Evolutionary conservation across 2,888 invertebrate species (phyloP), one percentile per base, ranked within the genome.

Genomic region (Trypoxylon attenuatum): DNA sequence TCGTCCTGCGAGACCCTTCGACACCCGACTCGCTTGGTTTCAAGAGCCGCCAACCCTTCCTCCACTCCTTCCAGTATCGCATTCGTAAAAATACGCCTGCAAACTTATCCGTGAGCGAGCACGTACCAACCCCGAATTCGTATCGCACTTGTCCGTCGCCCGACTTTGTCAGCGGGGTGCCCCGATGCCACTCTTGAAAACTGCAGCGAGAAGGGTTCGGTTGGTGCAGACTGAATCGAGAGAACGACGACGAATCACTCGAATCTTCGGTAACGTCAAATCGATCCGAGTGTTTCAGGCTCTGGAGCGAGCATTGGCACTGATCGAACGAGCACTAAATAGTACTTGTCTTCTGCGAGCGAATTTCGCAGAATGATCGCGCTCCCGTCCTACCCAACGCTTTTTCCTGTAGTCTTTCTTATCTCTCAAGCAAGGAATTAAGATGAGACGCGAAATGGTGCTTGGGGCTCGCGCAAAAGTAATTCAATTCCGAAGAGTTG

Each of bases 81-180:
- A 53, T 49, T 57, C 62, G 68, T 62, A 68, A 78, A 77, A 78
- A 78, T 73, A 63, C 71, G 69, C 69, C 50, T 65, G 71, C 60
- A 62, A 73, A 78, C 65, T 75, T 71, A 60, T 47, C 64, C 54
- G n/a, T n/a, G 42, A 49, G 56, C 72, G 72, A 76, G 75, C 66
- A 71, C 47, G 15, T 46, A 42, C 58, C 46, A 13, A 45, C 13
- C 33, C 0, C 13, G 33, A 1, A 10, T 19, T 39, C 21, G 27
- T n/a, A 45, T 46, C 50, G 23, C 10, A 3, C 22, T 47, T 47
- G n/a, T 41, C 25, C n/a, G 21, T 13, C 25, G 2, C 6, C 25
- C 2, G 16, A 6, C 5, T 1, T 16, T 3, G n/a, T 8, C 13
- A 21, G 41, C 41, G 10, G 10, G 10, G 15, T 41, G 6, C 18